phyloP scores from a whole-genome alignment of 2,888 invertebrate genomes.

The Morinoia aosen region DNA sequence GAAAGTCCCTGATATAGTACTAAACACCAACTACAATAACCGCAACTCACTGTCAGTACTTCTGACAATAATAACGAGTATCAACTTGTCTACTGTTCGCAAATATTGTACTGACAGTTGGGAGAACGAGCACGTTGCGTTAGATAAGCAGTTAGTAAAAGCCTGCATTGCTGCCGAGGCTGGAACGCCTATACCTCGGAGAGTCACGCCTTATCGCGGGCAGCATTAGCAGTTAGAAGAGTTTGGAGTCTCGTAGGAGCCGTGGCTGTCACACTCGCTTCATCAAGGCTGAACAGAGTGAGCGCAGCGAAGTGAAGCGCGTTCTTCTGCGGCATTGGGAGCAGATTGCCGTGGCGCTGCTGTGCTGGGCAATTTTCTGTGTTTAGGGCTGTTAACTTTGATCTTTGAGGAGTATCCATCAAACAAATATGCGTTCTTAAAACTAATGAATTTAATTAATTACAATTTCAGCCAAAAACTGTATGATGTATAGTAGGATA shows the following conservation, averaged over 20 bases:
- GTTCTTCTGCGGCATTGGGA: neutral
- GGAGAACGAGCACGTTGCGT: neutral
- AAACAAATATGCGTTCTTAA: neutral
- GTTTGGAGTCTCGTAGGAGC: conserved; percentile 44
- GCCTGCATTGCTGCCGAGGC: neutral
- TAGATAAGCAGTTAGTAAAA: neutral
- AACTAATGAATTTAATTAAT: no score
- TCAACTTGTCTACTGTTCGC: neutral
- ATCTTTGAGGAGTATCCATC: neutral
- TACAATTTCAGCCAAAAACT: neutral
- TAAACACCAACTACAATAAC: no score
- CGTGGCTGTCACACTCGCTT: neutral
- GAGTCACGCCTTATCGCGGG: neutral
- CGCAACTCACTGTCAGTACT: neutral
- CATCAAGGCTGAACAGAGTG: neutral
- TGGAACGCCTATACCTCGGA: neutral
- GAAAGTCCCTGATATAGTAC: neutral
- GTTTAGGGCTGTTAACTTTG: neutral
- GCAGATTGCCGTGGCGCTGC: neutral
- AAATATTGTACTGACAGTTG: neutral
- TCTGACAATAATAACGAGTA: neutral
- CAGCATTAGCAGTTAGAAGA: conserved; percentile 50
- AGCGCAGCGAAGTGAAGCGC: neutral
- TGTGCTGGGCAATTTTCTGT: neutral
- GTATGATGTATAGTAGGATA: neutral